Evolutionary conservation across 2,888 invertebrate genomes (phyloP), one percentile per base, ranked within the genome.

Genomic region (Podabrus alpinus): DNA sequence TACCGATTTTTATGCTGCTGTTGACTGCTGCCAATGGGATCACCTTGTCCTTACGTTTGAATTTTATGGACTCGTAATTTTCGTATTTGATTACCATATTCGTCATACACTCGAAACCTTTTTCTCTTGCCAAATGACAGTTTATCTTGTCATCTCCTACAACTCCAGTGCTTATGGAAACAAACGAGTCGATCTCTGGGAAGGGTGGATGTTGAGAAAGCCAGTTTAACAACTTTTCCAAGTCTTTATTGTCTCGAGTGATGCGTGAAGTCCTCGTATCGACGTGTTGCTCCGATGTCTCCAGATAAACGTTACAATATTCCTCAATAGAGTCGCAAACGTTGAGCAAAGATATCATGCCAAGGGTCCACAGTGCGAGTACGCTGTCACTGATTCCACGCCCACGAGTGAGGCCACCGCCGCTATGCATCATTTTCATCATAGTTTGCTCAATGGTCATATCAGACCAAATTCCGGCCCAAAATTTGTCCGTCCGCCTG

Each of bases 401-500:
- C 66, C 81, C 81, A 69, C 70, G 80, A 24, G 80, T 82, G n/a
- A 84, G 69, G 21, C 83, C 83, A n/a, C 81, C 81, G 60, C 9
- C 21, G n/a, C 73, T 75, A 75, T 85, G 82, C 79, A 84, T 82
- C n/a, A n/a, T 68, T 66, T 80, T 69, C 82, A 84, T 86, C 4
- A 85, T 66, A 0, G 72, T 72, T 73, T 85, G 84, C 71, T 86
- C 85, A 66, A n/a, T n/a, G n/a, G n/a, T n/a, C n/a, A n/a, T n/a
- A n/a, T n/a, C n/a, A n/a, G n/a, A n/a, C n/a, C n/a, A 80, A 70
- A 79, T 79, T 11, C 83, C 81, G 9, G 76, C 79, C 76, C 79
- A 80, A 76, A 75, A 81, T 79, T 82, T 82, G 66, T 68, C 68
- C 5, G 25, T 29, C 3, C 72, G 61, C 72, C 72, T 59, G 68